Conservation (phyloP, 2,113 vertebrate genomes). For the Cryptomyrus ogoouensis region DNA sequence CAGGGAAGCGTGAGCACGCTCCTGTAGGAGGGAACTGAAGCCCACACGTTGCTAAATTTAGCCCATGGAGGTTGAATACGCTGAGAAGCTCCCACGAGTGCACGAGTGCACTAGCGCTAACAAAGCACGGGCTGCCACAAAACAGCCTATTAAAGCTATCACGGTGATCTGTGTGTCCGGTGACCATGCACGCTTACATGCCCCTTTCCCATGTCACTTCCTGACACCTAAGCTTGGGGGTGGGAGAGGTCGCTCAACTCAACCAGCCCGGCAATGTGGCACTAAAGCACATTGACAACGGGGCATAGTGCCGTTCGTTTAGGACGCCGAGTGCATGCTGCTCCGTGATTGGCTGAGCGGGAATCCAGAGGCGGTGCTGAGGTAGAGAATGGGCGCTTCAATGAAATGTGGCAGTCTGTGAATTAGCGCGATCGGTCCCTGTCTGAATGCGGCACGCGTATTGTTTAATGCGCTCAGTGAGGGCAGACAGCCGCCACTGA, state of each 20-base stretch:
- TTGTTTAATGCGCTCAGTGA: neutral
- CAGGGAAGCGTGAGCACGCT: neutral
- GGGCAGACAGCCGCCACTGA: neutral
- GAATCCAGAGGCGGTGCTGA: neutral
- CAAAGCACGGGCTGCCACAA: neutral
- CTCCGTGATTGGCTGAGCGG: neutral
- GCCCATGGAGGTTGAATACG: conserved; percentile 9
- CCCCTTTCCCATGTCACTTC: neutral
- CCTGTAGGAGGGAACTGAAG: conserved; percentile 15
- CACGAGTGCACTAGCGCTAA: neutral
- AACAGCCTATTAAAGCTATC: neutral
- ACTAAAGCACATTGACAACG: neutral
- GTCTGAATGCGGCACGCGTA: neutral
- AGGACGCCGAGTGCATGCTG: neutral
- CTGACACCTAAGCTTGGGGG: neutral
- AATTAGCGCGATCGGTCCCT: neutral
- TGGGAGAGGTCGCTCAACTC: neutral
- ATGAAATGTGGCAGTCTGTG: neutral
- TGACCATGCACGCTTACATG: neutral
- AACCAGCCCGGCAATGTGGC: neutral
- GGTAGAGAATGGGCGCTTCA: neutral
- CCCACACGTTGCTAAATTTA: conserved; percentile 24
- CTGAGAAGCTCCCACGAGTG: conserved; percentile 3
- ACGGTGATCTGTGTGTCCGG: neutral
- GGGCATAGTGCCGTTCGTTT: neutral